phyloP scores from a whole-genome alignment of 2,113 vertebrate species.

The Malaclemys terrapin region DNA sequence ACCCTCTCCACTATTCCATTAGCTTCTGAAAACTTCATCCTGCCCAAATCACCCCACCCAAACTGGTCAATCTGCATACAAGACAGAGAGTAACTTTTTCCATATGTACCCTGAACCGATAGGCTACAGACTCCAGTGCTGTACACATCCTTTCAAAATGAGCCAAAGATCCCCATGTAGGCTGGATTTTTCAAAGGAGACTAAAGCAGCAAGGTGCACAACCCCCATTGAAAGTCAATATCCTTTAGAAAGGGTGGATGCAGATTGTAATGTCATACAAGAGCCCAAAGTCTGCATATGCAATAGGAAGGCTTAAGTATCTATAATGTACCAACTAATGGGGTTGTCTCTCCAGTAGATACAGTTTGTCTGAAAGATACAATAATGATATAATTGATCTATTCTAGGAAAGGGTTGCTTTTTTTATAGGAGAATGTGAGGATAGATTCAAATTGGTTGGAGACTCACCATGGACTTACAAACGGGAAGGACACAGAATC shows the following conservation, averaged over 20 bases:
- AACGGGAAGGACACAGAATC: neutral
- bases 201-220: neutral
- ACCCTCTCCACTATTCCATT: neutral
- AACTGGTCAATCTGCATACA: neutral
- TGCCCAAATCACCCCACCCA: neutral
- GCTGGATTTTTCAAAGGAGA: neutral
- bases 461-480: neutral
- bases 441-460: neutral
- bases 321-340: neutral
- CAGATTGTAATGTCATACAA: neutral
- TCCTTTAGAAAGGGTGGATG: neutral
- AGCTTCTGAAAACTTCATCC: neutral
- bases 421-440: neutral
- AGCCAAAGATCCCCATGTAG: neutral
- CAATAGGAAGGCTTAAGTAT: neutral
- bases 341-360: neutral
- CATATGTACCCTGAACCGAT: neutral
- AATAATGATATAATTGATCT: neutral
- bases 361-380: neutral
- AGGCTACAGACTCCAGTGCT: accelerated
- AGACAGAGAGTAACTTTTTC: neutral
- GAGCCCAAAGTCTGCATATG: neutral
- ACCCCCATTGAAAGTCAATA: neutral
- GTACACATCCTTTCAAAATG: neutral
- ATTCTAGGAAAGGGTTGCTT: neutral